Evolutionary conservation across 2,797 vertebrate genomes (phyloP).

Genomic region (Brotula barbata): DNA sequence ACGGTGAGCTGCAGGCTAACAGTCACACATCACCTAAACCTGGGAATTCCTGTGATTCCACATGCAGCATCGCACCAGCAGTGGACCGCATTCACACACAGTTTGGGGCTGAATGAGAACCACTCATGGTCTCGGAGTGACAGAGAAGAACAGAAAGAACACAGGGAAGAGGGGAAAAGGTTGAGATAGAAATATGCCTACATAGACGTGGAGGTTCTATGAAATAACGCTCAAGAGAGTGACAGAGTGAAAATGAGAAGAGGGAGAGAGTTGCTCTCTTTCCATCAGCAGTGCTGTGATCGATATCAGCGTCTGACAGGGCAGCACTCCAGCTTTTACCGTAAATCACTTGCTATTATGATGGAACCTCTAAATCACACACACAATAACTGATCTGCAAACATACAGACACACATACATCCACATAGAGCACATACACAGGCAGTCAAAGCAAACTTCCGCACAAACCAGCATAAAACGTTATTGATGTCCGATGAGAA

Average conservation of each 20-base stretch:
- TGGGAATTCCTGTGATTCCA: slow-evolving; percentile 53
- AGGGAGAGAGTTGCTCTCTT: slow-evolving; percentile 40
- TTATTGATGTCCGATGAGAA: slow-evolving; percentile 31
- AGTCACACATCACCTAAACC: slow-evolving; percentile 36
- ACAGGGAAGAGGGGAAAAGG: slow-evolving; percentile 1
- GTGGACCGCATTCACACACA: slow-evolving; percentile 22
- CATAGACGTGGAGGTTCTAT: neutral
- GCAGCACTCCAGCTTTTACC: slow-evolving; percentile 65
- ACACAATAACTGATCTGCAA: slow-evolving; percentile 29
- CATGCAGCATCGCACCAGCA: slow-evolving; percentile 18
- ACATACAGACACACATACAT: slow-evolving; percentile 25
- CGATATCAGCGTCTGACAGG: slow-evolving; percentile 74
- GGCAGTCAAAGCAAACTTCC: slow-evolving; percentile 5
- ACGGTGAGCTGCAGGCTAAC: slow-evolving; percentile 30
- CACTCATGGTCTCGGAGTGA: slow-evolving; percentile 4
- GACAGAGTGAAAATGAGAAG: neutral
- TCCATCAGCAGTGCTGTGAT: slow-evolving; percentile 76
- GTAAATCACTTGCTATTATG: slow-evolving; percentile 78
- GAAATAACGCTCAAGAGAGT: slow-evolving; percentile 19
- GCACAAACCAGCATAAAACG: slow-evolving; percentile 7
- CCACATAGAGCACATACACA: slow-evolving; percentile 8
- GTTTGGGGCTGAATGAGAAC: slow-evolving; percentile 26
- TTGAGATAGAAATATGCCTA: slow-evolving; percentile 11
- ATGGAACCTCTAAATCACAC: slow-evolving; percentile 59
- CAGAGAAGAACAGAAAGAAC: slow-evolving; percentile 15